Base-by-base conservation (phyloP, 2,888 invertebrate species). In the Metalampra italica region DNA sequence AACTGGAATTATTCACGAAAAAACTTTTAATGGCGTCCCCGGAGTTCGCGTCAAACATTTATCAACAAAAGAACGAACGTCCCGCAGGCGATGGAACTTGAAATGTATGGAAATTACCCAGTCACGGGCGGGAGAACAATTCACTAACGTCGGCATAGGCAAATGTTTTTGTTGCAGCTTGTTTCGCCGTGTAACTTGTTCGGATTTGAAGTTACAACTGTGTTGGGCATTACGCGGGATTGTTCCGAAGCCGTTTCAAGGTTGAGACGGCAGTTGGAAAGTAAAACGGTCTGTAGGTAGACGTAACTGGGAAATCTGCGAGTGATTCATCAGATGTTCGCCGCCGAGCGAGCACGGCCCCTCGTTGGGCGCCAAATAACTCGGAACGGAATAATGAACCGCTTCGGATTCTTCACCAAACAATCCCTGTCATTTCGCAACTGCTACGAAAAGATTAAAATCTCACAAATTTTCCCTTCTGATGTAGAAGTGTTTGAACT, bases 31-130 rank as follows among this genome's bases (percentile, higher is more conserved):
- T 89, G 89, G 89, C 88, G 88, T 89, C 89, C 86, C 87, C 78
- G 80, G 86, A 87, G 89, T 85, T 88, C 78, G 86, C 87, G 89
- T 87, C 88, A 89, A 89, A 88, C 88, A 88, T 88, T 88, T 89
- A 88, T 89, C 89, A 89, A 89, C 88, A 89, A 88, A 88, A 88
- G 88, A 89, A 88, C 83, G 87, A 88, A 87, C 87, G 86, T 88
- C 87, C 88, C 89, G 86, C 86, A 87, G 89, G 88, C 88, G 88
- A 88, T 86, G 80, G 86, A 89, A 88, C 88, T 88, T 87, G 82
- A 88, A 88, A 89, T 89, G 87, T 89, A 89, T 89, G 89, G 87
- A 89, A 88, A 89, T 89, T 89, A 88, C 88, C 87, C 82, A 88
- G 87, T 85, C 88, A 87, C 86, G 78, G 79, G 82, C 88, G 84